phyloP scores from a whole-genome alignment of 1,140 invertebrate species.

The Drosophila nannoptera region DNA sequence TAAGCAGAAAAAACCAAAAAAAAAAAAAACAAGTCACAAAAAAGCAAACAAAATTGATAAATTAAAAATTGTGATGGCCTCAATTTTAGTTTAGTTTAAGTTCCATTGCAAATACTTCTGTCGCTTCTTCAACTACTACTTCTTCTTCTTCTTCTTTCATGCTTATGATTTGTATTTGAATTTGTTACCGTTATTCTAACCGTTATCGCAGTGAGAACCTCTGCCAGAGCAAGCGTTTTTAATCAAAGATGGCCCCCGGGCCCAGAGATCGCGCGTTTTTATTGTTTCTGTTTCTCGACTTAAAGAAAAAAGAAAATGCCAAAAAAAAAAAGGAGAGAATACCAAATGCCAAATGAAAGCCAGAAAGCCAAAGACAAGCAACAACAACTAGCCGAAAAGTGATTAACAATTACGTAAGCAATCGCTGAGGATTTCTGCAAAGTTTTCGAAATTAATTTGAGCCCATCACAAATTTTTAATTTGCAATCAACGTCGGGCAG shows the following conservation, averaged over 20 bases:
- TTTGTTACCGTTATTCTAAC: slow-evolving; percentile 15
- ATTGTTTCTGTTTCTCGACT: slow-evolving; percentile 49
- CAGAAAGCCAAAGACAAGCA: slow-evolving; percentile 30
- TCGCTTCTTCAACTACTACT: slow-evolving; percentile 38
- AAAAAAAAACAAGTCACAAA: slow-evolving; percentile 12
- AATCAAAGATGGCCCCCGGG: slow-evolving; percentile 71
- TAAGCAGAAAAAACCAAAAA: slow-evolving; percentile 23
- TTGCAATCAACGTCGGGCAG: slow-evolving; percentile 45
- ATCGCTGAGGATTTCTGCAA: slow-evolving; percentile 19
- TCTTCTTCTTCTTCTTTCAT: slow-evolving; percentile 54
- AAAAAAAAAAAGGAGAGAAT: slow-evolving; percentile 6
- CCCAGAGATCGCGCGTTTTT: slow-evolving; percentile 35
- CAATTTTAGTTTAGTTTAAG: slow-evolving; percentile 72
- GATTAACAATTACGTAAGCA: background rate
- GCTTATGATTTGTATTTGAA: slow-evolving; percentile 19
- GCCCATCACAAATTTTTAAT: slow-evolving; percentile 79
- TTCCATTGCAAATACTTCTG: slow-evolving; percentile 59
- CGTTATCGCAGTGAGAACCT: slow-evolving; percentile 42
- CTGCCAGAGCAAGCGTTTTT: slow-evolving; percentile 78
- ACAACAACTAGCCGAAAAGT: slow-evolving; percentile 23
- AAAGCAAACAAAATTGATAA: slow-evolving; percentile 56
- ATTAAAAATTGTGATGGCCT: slow-evolving; percentile 79
- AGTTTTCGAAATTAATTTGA: slow-evolving; percentile 44
- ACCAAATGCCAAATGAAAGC: slow-evolving; percentile 22
- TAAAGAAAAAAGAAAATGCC: slow-evolving; percentile 19